Evolutionary conservation across 2,888 invertebrate genomes (phyloP).

Genomic region (Drosophila recens): DNA sequence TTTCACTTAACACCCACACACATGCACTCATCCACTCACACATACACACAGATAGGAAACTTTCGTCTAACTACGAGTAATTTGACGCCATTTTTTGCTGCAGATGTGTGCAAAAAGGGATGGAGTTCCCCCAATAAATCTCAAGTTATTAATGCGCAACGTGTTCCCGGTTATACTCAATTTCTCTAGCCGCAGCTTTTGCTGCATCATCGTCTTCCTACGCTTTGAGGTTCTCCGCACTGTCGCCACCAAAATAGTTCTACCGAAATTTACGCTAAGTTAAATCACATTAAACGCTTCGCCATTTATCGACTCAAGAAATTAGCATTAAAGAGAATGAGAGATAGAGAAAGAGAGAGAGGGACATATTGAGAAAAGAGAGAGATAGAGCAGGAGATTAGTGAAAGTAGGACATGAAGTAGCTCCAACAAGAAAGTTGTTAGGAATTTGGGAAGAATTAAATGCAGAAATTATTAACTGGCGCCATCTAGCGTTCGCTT

Average conservation of each 20-base stretch:
- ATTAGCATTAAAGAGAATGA: conserved; percentile 23
- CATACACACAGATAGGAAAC: conserved; percentile 35
- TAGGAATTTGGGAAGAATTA: conserved; percentile 31
- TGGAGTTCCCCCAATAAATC: conserved; percentile 55
- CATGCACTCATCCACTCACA: conserved; percentile 1
- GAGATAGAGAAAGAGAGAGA: background rate
- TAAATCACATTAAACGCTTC: conserved; percentile 60
- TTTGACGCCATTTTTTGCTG: conserved; percentile 61
- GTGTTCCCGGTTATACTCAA: conserved; percentile 53
- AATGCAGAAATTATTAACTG: conserved; percentile 61
- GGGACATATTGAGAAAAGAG: background rate
- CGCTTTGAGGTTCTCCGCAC: conserved; percentile 19
- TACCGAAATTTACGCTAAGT: conserved; percentile 58
- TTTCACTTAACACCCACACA: conserved; percentile 19
- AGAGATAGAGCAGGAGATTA: background rate
- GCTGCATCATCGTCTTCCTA: conserved; percentile 30
- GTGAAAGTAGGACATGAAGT: conserved; percentile 8
- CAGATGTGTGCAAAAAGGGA: conserved; percentile 22
- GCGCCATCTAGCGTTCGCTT: conserved; percentile 51
- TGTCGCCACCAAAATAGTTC: conserved; percentile 65
- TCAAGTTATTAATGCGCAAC: conserved; percentile 76
- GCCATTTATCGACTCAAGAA: conserved; percentile 46
- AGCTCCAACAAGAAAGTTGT: conserved; percentile 22
- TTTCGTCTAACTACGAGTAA: conserved; percentile 60
- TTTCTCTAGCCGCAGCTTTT: conserved; percentile 40